phyloP scores from a whole-genome alignment of 2,113 vertebrate genomes.

The Chitala chitala region DNA sequence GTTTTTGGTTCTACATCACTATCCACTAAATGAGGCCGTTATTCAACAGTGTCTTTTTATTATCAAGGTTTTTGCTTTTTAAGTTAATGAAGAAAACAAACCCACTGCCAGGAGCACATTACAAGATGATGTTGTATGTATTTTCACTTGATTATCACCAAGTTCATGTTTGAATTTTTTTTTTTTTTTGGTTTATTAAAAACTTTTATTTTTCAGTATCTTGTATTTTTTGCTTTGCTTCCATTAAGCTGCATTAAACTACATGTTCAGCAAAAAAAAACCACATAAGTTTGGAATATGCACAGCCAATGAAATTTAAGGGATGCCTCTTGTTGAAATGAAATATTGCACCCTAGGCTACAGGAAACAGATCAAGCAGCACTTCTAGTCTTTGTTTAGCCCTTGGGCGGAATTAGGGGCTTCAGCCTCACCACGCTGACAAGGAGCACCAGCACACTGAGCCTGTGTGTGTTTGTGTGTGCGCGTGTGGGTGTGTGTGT shows the following conservation, averaged over 20 bases:
- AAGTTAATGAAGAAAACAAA: no score
- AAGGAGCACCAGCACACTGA: neutral
- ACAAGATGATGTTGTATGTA: conserved; percentile 55
- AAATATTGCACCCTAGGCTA: neutral
- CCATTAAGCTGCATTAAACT: conserved; percentile 33
- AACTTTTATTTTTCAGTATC: conserved; percentile 23
- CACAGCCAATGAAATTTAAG: neutral
- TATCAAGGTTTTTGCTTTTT: no score
- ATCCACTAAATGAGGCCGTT: no score
- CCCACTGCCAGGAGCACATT: no score
- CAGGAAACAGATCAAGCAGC: neutral
- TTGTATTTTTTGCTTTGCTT: conserved; percentile 22
- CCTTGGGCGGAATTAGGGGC: neutral
- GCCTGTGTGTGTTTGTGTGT: neutral
- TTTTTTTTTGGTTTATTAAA: conserved; percentile 53
- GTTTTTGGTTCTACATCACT: no score
- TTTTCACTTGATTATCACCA: conserved; percentile 51
- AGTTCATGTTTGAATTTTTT: conserved; percentile 55
- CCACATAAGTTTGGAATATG: conserved; percentile 30
- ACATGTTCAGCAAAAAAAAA: conserved; percentile 40
- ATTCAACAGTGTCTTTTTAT: no score
- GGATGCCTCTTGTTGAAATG: neutral
- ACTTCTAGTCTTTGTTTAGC: neutral
- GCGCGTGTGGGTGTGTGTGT: no score
- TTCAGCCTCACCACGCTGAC: neutral